Evolutionary conservation across 2,113 vertebrate genomes (phyloP).

Genomic region (Equus quagga): DNA sequence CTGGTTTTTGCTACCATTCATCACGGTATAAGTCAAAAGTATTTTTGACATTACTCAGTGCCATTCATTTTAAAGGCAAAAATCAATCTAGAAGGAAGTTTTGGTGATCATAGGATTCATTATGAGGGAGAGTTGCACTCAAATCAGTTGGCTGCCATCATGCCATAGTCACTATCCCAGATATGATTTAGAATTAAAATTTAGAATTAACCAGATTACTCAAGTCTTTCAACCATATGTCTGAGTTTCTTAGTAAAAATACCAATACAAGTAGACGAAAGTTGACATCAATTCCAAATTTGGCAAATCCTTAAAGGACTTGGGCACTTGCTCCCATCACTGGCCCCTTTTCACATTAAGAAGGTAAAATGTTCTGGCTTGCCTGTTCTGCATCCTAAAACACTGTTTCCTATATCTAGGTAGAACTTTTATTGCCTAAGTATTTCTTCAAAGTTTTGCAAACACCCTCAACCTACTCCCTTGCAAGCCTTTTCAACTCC

Average conservation of each 20-base stretch:
- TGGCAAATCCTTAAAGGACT: not conserved
- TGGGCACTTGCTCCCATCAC: not conserved
- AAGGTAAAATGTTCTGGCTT: not conserved
- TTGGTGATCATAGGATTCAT: not conserved
- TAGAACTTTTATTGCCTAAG: not conserved
- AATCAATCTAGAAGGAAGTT: not conserved
- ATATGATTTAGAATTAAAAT: constrained; percentile 24
- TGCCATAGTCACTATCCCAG: not conserved
- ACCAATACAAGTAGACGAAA: not conserved
- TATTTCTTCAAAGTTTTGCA: not conserved
- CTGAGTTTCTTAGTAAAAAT: not conserved
- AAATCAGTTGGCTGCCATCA: not conserved
- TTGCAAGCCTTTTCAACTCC: not conserved
- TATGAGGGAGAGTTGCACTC: not conserved
- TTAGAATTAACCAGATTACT: not conserved
- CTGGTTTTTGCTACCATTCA: not conserved
- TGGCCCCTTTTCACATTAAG: not conserved
- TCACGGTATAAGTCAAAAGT: not conserved
- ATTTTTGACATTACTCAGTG: not conserved
- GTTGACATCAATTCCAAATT: not conserved
- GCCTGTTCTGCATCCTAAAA: not conserved
- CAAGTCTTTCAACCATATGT: not conserved
- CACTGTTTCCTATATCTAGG: not conserved
- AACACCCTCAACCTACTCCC: not conserved
- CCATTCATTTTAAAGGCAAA: constrained; percentile 1